phyloP scores from a whole-genome alignment of 35 echinoderm and acorn worm genomes.

The Heliocidaris tuberculata region DNA sequence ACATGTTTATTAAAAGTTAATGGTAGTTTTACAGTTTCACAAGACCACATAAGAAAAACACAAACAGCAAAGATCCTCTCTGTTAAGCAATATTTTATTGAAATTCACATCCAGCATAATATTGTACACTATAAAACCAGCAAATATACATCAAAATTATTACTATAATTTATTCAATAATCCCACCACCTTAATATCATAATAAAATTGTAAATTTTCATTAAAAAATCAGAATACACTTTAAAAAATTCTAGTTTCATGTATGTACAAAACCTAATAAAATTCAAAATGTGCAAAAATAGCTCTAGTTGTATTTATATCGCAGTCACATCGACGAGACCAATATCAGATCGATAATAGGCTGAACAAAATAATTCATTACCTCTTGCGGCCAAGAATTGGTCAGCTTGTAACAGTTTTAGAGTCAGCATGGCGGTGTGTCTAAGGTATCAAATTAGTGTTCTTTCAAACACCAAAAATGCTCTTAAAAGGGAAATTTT shows the following conservation, averaged over 20 bases:
- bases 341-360: too few relatives aligned
- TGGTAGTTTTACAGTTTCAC: neutral
- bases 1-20: too few relatives aligned
- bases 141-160: constrained; percentile 30
- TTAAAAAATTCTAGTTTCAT: neutral
- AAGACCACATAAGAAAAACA: neutral
- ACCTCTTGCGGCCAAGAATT: too few relatives aligned
- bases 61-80: neutral
- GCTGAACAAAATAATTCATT: too few relatives aligned
- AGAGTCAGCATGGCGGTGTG: too few relatives aligned
- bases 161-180: neutral
- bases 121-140: constrained; percentile 44
- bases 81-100: constrained; percentile 38
- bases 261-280: neutral
- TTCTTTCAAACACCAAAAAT: too few relatives aligned
- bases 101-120: constrained; percentile 36
- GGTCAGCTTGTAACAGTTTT: too few relatives aligned
- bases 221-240: neutral
- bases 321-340: too few relatives aligned
- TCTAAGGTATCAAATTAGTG: too few relatives aligned
- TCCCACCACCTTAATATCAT: neutral
- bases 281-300: neutral
- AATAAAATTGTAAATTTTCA: neutral
- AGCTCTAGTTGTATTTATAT: neutral
- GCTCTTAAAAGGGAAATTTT: too few relatives aligned